Evolutionary conservation across 2,888 invertebrate species (phyloP), one percentile per base, ranked within the genome.

Genomic region (Eilema griseolum): DNA sequence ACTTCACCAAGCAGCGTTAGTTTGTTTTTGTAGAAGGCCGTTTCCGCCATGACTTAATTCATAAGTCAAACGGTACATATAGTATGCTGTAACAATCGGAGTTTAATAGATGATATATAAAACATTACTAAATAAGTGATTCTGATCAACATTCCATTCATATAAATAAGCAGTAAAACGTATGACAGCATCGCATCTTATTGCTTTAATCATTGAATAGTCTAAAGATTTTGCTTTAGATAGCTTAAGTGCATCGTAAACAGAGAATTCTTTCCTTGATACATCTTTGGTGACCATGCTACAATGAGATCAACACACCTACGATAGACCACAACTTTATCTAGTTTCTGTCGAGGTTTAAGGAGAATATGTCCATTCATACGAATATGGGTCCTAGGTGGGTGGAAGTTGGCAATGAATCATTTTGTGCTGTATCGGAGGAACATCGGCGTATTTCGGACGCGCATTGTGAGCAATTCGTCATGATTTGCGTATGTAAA

Each of bases 401-500:
- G 83, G 81, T 77, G 79, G 80, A 75, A 81, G 72, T 85, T 84
- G 79, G 86, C 82, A 79, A 82, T 85, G 83, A 84, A 84, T 86
- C 84, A 83, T 75, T 72, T 80, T 79, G 81, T 77, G 73, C 73
- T 78, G 81, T 82, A 83, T 81, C 76, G 76, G 79, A 84, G 82
- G 83, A 84, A 85, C 82, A 80, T 81, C 77, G 83, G 82, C 82
- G 86, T 89, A 92, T 91, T 93, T 91, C 80, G 92, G 89, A 89
- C 89, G 88, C 90, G 90, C 90, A 91, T 90, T 91, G 93, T 90
- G 88, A 86, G 90, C 90, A 93, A 93, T 93, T 94, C 94, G 93
- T 93, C 94, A 94, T 92, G 93, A 93, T 92, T 93, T 92, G 93
- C 93, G 93, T 94, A 95, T 94, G 94, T 93, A 94, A 95, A 94